Evolutionary conservation across 2,113 vertebrate species (phyloP).

Genomic region (Cyanoderma ruficeps): DNA sequence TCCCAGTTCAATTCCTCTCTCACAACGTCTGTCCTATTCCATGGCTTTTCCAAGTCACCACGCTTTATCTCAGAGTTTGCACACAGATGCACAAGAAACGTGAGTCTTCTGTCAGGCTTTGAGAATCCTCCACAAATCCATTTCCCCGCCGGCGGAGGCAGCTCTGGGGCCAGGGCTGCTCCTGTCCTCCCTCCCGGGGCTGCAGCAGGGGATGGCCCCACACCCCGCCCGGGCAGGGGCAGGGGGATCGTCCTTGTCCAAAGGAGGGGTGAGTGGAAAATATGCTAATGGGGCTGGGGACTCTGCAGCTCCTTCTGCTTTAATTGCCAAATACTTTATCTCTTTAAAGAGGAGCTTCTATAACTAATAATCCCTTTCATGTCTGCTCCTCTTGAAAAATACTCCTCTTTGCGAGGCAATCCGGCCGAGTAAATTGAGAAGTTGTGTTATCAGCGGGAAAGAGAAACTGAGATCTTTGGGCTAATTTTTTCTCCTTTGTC

Average conservation of each 20-base stretch:
- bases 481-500: slow-evolving; percentile 19
- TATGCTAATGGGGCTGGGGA: background rate
- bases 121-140: background rate
- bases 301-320: background rate
- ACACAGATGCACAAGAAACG: background rate
- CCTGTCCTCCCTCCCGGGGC: background rate
- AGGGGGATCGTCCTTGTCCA: background rate
- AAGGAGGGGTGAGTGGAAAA: background rate
- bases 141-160: fast-evolving
- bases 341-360: background rate
- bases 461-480: background rate
- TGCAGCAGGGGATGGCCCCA: background rate
- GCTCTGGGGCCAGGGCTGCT: background rate
- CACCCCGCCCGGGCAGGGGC: fast-evolving
- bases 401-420: background rate
- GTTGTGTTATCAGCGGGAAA: background rate
- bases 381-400: background rate
- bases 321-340: slow-evolving; percentile 49
- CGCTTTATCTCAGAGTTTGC: background rate
- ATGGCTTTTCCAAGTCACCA: too few relatives aligned
- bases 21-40: background rate
- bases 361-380: slow-evolving; percentile 29
- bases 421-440: slow-evolving; percentile 39
- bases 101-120: background rate
- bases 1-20: background rate